Conservation (phyloP, 2,797 vertebrate genomes). For the Miichthys miiuy region DNA sequence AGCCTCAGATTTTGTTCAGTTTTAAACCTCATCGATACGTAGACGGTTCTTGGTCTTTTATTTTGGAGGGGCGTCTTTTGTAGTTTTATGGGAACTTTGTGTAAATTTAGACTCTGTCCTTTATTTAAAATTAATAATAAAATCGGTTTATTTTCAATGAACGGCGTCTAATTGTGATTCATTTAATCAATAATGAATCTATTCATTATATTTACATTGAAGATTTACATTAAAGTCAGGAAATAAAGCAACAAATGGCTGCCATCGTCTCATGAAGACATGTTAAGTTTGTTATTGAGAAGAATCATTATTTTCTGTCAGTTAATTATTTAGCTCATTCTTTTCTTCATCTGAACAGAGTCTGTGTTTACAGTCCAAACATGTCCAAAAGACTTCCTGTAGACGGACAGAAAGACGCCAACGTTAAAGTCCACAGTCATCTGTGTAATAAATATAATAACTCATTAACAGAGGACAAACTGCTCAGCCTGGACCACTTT, state of each 20-base stretch:
- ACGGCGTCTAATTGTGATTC: neutral
- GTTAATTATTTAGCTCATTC: too few species aligned
- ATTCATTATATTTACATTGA: neutral
- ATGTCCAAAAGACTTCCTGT: too few species aligned
- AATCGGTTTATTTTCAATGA: too few species aligned
- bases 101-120: too few species aligned
- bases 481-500: slow-evolving; percentile 9
- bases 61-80: slow-evolving; percentile 5
- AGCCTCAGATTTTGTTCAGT: too few species aligned
- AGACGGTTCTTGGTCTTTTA: neutral
- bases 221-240: neutral
- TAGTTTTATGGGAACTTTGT: neutral
- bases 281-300: too few species aligned
- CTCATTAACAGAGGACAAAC: slow-evolving; percentile 12
- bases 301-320: too few species aligned
- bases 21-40: fast-evolving
- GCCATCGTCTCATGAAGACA: neutral
- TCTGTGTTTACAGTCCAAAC: too few species aligned
- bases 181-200: neutral
- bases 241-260: neutral
- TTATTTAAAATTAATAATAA: too few species aligned
- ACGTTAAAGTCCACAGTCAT: too few species aligned
- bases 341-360: too few species aligned
- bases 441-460: neutral
- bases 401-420: too few species aligned